A percentile compares a stretch with the other conserved stretches of the same genome.
Evolutionary conservation across 2,113 vertebrate species (phyloP).

Genomic region (Azemiops feae): DNA sequence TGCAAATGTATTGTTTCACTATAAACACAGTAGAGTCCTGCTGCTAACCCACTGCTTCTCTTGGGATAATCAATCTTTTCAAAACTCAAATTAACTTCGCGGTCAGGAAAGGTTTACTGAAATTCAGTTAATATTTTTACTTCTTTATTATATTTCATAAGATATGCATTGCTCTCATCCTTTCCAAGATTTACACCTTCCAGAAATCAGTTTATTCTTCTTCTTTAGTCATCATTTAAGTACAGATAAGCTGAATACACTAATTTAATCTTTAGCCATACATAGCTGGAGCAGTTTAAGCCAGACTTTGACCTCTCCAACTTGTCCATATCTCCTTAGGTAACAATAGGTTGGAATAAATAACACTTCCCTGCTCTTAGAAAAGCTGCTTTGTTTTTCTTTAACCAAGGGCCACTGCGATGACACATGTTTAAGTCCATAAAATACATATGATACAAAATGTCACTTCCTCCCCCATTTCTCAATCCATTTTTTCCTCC

Average conservation of each 20-base stretch:
- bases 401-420: not conserved
- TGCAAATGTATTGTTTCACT: not conserved
- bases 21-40: not conserved
- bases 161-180: fast-evolving
- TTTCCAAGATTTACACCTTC: not conserved
- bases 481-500: not conserved
- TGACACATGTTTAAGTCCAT: not conserved
- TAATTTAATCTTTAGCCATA: slow-evolving; percentile 12
- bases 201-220: slow-evolving; percentile 2
- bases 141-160: not conserved
- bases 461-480: not conserved
- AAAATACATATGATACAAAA: slow-evolving; percentile 5
- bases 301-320: slow-evolving; percentile 13
- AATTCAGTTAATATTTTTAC: slow-evolving; percentile 27
- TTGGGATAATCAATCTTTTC: slow-evolving; percentile 11
- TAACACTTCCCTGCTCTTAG: not conserved
- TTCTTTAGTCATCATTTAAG: slow-evolving; percentile 26
- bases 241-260: slow-evolving; percentile 23
- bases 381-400: not conserved
- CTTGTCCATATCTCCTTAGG: not conserved
- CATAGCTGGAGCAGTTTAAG: slow-evolving; percentile 16
- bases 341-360: slow-evolving; percentile 14
- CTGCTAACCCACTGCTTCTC: not conserved
- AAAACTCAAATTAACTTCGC: not conserved
- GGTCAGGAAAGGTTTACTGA: slow-evolving; percentile 1